These are phyloP conservation scores for Trinorchestia longiramus DNA, from an alignment of 1,140 invertebrate genomes.

Conservation along the genomic window DNA sequence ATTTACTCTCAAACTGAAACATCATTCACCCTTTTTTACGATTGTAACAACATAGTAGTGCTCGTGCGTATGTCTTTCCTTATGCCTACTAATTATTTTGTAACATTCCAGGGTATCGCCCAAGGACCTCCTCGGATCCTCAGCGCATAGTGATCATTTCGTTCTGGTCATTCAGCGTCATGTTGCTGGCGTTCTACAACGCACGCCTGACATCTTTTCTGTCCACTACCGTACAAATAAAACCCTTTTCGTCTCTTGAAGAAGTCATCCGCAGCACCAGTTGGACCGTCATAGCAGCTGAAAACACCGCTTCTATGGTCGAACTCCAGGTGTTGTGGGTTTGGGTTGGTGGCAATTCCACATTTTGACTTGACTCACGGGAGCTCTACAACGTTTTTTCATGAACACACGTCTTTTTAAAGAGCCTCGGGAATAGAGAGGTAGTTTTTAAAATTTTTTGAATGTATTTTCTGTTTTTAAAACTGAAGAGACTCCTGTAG, in stretches of 20 bases:
- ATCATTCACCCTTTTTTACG: neutral
- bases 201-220: constrained; percentile 28
- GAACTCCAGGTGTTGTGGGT: neutral
- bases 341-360: neutral
- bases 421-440: neutral
- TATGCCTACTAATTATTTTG: neutral
- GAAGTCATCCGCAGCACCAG: neutral
- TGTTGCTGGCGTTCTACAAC: constrained; percentile 16
- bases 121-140: neutral
- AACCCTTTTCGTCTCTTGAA: neutral
- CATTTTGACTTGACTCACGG: neutral
- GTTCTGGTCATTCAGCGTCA: neutral
- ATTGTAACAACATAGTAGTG: neutral
- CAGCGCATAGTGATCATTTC: constrained; percentile 19
- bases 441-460: neutral
- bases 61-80: neutral
- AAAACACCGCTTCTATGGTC: neutral
- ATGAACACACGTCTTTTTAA: neutral
- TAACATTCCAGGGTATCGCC: neutral
- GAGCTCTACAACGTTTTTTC: neutral
- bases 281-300: neutral
- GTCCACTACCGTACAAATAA: neutral
- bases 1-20: no score
- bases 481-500: no score
- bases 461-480: neutral